A percentile compares a stretch with the other conserved stretches of the same genome.
These are phyloP conservation scores for Diadophis punctatus DNA, from an alignment of 2,113 vertebrate genomes.

Conservation along the genomic window DNA sequence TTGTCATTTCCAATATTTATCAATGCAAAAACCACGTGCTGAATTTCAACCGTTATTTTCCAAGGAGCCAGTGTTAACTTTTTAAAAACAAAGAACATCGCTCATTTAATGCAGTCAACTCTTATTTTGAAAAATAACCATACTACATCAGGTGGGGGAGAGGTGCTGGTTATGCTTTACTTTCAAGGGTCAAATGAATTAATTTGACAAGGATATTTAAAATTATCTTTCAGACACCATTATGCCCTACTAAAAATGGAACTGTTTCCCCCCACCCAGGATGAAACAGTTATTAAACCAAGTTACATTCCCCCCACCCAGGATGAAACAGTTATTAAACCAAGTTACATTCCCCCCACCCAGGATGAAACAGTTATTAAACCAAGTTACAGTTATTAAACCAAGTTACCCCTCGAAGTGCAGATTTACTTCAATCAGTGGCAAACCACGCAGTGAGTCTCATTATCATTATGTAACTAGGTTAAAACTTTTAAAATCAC, in stretches of 20 bases:
- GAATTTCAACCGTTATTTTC: conserved; percentile 14
- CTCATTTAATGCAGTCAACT: neutral
- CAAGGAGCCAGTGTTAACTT: conserved; percentile 11
- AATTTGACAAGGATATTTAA: neutral
- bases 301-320: too few species aligned
- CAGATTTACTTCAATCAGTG: neutral
- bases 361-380: neutral
- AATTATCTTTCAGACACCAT: neutral
- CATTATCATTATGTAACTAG: neutral
- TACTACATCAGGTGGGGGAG: neutral
- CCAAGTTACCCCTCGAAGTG: neutral
- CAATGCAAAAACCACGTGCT: conserved; percentile 23
- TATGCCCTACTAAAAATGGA: neutral
- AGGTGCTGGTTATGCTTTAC: neutral
- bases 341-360: too few species aligned
- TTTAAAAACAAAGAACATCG: conserved; percentile 30
- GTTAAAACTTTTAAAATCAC: neutral
- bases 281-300: neutral
- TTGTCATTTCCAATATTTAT: conserved; percentile 21
- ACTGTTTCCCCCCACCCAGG: neutral
- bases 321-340: neutral
- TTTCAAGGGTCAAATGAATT: neutral
- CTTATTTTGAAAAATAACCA: neutral
- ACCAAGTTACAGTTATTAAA: neutral
- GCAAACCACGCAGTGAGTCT: neutral